phyloP scores from a whole-genome alignment of 2,888 invertebrate genomes.

The Xylota segnis region DNA sequence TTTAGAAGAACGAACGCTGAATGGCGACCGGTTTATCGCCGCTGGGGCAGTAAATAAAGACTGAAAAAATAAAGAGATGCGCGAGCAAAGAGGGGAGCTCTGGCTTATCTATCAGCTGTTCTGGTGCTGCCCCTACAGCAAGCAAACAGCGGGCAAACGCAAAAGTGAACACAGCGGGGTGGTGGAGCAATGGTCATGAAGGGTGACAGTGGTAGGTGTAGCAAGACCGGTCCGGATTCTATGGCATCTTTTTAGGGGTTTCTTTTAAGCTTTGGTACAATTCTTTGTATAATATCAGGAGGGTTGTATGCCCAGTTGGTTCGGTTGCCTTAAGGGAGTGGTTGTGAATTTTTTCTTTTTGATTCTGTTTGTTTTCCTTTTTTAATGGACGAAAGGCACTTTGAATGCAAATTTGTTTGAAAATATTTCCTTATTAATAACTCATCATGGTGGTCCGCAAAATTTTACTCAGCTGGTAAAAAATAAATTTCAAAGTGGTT shows the following conservation, averaged over 20 bases:
- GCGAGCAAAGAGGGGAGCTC: not conserved
- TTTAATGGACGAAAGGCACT: conserved; percentile 20
- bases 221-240: not conserved
- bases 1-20: conserved; percentile 2
- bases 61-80: conserved; percentile 6
- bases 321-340: not conserved
- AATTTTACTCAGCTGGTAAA: not conserved
- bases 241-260: conserved; percentile 7
- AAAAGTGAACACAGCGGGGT: not conserved
- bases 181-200: not conserved
- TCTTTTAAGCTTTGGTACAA: conserved; percentile 18
- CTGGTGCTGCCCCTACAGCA: not conserved
- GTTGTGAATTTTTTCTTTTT: conserved; percentile 24
- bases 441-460: not conserved
- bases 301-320: not conserved
- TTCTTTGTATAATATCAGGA: conserved; percentile 20
- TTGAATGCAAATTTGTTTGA: conserved; percentile 20
- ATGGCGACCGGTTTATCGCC: conserved; percentile 27
- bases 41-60: conserved; percentile 25
- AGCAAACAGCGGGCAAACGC: not conserved
- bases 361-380: conserved; percentile 24
- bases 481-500: not conserved
- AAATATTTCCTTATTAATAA: conserved; percentile 16
- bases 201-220: not conserved
- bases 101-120: conserved; percentile 57